Conservation (phyloP, 2,113 vertebrate species). For the Willisornis vidua region DNA sequence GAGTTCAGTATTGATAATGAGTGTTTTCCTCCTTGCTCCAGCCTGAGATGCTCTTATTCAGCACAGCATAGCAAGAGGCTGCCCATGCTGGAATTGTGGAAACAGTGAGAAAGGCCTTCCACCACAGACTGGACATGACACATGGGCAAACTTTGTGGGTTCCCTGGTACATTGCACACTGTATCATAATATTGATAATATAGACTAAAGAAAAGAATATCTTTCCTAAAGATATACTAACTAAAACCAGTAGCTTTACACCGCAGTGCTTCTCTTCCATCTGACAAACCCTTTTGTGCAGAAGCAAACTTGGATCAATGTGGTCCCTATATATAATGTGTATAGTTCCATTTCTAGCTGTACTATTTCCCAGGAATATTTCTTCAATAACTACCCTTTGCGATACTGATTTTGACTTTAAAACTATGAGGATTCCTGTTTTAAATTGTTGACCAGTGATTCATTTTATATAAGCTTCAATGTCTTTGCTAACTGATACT, state of each 20-base stretch:
- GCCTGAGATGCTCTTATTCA: background rate
- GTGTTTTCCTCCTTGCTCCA: background rate
- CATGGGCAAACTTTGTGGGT: background rate
- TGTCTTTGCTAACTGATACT: slow-evolving; percentile 43
- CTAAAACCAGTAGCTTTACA: background rate
- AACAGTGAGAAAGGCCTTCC: background rate
- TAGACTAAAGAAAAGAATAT: background rate
- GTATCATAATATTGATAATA: background rate
- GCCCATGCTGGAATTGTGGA: background rate
- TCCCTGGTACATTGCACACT: background rate
- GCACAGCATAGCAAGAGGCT: background rate
- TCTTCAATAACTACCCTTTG: background rate
- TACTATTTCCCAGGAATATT: slow-evolving; percentile 37
- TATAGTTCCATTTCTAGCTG: slow-evolving; percentile 59
- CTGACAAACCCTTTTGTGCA: slow-evolving; percentile 54
- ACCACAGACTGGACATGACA: background rate
- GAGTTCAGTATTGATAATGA: background rate
- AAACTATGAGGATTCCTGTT: slow-evolving; percentile 36
- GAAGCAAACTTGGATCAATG: slow-evolving; percentile 51
- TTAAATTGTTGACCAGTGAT: slow-evolving; percentile 43
- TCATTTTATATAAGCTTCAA: slow-evolving; percentile 42
- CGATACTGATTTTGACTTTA: background rate
- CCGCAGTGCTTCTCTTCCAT: background rate
- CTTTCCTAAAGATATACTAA: background rate
- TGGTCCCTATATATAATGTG: slow-evolving; percentile 60